These are phyloP conservation scores for Agrilus cyanescens DNA, from an alignment of 2,888 invertebrate species.

Conservation along the genomic window DNA sequence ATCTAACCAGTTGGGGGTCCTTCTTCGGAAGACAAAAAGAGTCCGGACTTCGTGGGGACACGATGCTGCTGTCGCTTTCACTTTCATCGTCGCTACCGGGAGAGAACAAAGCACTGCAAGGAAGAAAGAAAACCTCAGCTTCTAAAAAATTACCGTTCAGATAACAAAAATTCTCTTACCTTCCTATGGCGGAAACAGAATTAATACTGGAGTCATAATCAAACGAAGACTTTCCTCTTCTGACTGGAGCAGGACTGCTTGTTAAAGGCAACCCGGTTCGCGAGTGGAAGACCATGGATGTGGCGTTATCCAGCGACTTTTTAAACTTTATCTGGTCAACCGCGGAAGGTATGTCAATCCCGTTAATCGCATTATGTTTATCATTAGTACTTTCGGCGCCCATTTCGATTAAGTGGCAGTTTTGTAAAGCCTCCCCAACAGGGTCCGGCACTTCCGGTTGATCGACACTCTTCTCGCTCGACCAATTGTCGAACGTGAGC, in stretches of 20 bases:
- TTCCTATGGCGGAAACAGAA: slow-evolving; percentile 69
- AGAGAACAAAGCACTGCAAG: slow-evolving; percentile 54
- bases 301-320: slow-evolving; percentile 63
- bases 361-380: slow-evolving; percentile 26
- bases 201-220: slow-evolving; percentile 74
- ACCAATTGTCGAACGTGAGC: slow-evolving; percentile 26
- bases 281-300: slow-evolving; percentile 73
- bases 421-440: slow-evolving; percentile 5
- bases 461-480: not conserved
- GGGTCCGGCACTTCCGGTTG: not conserved
- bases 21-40: slow-evolving; percentile 23
- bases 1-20: slow-evolving; percentile 25
- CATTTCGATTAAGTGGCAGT: not conserved
- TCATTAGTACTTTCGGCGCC: slow-evolving; percentile 31
- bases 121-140: slow-evolving; percentile 37
- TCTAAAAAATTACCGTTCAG: slow-evolving; percentile 33
- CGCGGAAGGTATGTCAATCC: slow-evolving; percentile 50
- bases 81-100: slow-evolving; percentile 35
- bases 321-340: slow-evolving; percentile 62
- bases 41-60: slow-evolving; percentile 37
- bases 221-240: slow-evolving; percentile 66
- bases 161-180: slow-evolving; percentile 37
- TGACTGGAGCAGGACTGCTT: slow-evolving; percentile 74
- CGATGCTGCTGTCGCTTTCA: slow-evolving; percentile 38
- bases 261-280: slow-evolving; percentile 72